Percentiles rank a stretch among this genome's conserved stretches.
Evolutionary conservation across 2,888 invertebrate genomes (phyloP).

Genomic region (Xanthia icteritia): DNA sequence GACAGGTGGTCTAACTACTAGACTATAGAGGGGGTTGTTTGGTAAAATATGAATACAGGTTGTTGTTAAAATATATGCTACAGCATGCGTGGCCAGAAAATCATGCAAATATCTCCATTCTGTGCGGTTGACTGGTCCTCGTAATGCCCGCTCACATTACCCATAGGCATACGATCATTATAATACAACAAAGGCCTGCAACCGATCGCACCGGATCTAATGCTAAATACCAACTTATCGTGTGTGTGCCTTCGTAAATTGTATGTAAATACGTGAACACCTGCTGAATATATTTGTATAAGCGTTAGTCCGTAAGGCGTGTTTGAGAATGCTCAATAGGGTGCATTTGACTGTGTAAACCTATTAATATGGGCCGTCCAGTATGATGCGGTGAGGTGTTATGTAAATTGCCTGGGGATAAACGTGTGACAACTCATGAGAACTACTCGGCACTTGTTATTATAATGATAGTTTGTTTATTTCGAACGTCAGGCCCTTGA

Average conservation of each 20-base stretch:
- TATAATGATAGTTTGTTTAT: conserved; percentile 53
- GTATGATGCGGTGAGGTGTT: conserved; percentile 81
- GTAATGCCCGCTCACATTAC: conserved; percentile 16
- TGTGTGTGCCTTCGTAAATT: conserved; percentile 85
- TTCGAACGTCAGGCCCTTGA: conserved; percentile 31
- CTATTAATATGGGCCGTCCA: conserved; percentile 84
- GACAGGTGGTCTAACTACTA: too few species aligned
- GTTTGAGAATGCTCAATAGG: conserved; percentile 85
- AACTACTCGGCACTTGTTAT: conserved; percentile 58
- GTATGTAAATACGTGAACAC: conserved; percentile 90
- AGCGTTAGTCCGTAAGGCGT: conserved; percentile 78
- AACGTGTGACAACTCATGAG: conserved; percentile 76
- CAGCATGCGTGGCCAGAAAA: not conserved
- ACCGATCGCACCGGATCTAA: conserved; percentile 81
- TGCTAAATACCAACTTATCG: conserved; percentile 82
- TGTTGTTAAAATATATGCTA: not conserved
- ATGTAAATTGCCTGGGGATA: conserved; percentile 75
- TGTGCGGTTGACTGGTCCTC: conserved; percentile 19
- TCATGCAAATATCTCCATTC: conserved; percentile 24
- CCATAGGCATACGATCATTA: conserved; percentile 39
- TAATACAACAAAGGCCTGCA: conserved; percentile 63
- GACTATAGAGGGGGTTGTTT: not conserved
- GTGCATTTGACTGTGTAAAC: conserved; percentile 87
- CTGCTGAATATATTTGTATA: conserved; percentile 89
- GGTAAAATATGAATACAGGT: not conserved